Evolutionary conservation across 1,140 invertebrate genomes (phyloP).

Genomic region (Neodiprion pinetum): DNA sequence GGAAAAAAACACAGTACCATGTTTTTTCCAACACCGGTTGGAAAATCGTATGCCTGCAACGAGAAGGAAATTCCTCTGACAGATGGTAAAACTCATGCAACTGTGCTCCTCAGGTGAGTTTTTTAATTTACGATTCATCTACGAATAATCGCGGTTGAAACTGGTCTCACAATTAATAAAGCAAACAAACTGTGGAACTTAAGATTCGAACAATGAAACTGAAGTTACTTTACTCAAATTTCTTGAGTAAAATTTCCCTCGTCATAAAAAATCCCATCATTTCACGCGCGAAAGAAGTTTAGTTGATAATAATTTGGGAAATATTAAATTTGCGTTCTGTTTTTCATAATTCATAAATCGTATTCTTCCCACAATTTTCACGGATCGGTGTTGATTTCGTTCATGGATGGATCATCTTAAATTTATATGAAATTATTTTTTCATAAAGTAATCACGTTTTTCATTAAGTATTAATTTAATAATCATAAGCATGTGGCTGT

Average conservation of each 20-base stretch:
- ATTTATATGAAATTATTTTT: too few species aligned
- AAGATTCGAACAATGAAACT: constrained; percentile 1
- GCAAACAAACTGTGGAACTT: background rate
- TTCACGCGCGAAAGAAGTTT: background rate
- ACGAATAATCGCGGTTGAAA: background rate
- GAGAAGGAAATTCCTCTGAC: constrained; percentile 63
- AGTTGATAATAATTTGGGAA: background rate
- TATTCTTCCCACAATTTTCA: constrained; percentile 8
- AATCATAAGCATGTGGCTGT: too few species aligned
- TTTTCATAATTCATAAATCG: constrained; percentile 16
- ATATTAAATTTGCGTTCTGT: too few species aligned
- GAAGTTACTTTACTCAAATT: background rate
- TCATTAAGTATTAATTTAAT: too few species aligned
- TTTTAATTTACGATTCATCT: background rate
- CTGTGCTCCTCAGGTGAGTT: constrained; percentile 50
- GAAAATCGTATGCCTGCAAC: constrained; percentile 81
- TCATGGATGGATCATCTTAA: constrained; percentile 15
- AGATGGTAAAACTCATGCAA: constrained; percentile 50
- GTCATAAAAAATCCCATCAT: too few species aligned
- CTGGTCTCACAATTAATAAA: background rate
- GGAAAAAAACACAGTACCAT: constrained; percentile 65
- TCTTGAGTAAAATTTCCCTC: background rate
- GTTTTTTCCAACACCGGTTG: constrained; percentile 83
- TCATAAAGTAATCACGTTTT: too few species aligned
- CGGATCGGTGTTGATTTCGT: constrained; percentile 7